Conservation (phyloP, 2,113 vertebrate species). For the Nesoenas mayeri region DNA sequence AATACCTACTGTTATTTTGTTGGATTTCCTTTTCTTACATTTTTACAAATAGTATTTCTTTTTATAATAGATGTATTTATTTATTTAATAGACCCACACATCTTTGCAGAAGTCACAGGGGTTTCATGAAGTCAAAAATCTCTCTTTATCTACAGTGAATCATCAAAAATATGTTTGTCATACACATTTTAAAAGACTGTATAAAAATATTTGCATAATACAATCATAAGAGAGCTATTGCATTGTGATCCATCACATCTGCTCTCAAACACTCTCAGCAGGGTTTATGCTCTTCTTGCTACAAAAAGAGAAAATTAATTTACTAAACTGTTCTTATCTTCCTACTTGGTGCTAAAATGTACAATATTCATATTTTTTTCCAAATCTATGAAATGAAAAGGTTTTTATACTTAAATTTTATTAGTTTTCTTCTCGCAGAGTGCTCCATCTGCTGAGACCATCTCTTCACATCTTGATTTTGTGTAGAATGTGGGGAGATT, state of each 20-base stretch:
- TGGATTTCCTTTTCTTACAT: not conserved
- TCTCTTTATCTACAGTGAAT: not conserved
- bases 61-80: not conserved
- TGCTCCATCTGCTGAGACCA: not conserved
- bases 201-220: constrained; percentile 48
- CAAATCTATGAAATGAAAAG: not conserved
- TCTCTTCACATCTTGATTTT: not conserved
- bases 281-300: not conserved
- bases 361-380: not conserved
- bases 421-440: not conserved
- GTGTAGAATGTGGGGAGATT: not conserved
- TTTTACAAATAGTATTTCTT: not conserved
- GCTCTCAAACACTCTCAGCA: constrained; percentile 30
- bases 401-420: not conserved
- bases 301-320: constrained; percentile 30
- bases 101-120: not conserved
- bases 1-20: not conserved
- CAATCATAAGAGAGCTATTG: not conserved
- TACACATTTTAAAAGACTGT: not conserved
- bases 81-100: not conserved
- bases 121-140: not conserved
- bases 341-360: not conserved
- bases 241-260: constrained; percentile 13
- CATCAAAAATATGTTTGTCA: constrained; percentile 5
- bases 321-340: not conserved